Conservation (phyloP, 2,113 vertebrate species). For the Grus americana region DNA sequence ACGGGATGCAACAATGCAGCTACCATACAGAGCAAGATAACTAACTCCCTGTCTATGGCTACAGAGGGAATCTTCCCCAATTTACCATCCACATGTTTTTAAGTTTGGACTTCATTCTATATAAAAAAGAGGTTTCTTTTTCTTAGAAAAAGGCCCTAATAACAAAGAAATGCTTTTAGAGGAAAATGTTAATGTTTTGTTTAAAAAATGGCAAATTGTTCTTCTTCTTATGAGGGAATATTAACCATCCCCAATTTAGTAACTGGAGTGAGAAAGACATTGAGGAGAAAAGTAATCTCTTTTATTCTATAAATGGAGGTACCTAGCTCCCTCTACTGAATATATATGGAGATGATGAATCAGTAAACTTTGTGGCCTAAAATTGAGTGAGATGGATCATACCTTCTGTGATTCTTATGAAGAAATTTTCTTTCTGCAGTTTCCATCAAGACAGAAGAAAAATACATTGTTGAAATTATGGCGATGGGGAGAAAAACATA, state of each 20-base stretch:
- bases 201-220: background rate
- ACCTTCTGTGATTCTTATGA: background rate
- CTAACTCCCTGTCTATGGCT: background rate
- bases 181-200: background rate
- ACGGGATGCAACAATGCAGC: background rate
- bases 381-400: background rate
- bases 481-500: background rate
- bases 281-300: background rate
- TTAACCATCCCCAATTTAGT: background rate
- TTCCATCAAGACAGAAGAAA: background rate
- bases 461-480: background rate
- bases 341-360: background rate
- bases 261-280: background rate
- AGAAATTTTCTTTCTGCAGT: background rate
- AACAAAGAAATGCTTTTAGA: background rate
- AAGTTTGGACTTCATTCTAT: background rate
- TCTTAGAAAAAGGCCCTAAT: background rate
- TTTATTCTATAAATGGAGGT: background rate
- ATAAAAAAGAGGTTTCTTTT: background rate
- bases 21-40: background rate
- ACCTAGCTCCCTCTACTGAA: background rate
- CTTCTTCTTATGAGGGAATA: background rate
- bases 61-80: background rate
- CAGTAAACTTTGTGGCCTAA: background rate
- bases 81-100: background rate